phyloP scores from a whole-genome alignment of 2,888 invertebrate genomes.

The Melipona beecheii region DNA sequence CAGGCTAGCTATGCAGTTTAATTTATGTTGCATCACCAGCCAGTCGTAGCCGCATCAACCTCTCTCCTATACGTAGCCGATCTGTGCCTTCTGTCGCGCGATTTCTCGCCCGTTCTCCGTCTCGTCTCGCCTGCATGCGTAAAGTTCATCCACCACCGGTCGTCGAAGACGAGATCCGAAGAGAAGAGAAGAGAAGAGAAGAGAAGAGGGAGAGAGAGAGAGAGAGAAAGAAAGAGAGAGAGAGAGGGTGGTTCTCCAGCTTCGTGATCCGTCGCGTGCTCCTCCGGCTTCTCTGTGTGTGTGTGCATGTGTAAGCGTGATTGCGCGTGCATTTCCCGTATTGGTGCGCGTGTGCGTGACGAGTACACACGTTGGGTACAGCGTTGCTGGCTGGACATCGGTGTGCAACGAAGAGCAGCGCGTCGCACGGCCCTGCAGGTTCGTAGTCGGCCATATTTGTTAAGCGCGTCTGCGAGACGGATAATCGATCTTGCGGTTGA shows the following conservation, averaged over 20 bases:
- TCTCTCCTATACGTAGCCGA: slow-evolving; percentile 43
- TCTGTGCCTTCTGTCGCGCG: slow-evolving; percentile 21
- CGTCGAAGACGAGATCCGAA: not conserved
- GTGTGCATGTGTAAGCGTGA: slow-evolving; percentile 1
- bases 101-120: slow-evolving; percentile 1
- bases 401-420: slow-evolving; percentile 26
- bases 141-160: not conserved
- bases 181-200: not conserved
- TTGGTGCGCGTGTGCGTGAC: slow-evolving; percentile 30
- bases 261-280: slow-evolving; percentile 8
- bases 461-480: slow-evolving; percentile 56
- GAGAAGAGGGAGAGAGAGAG: too few relatives aligned
- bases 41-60: slow-evolving; percentile 76
- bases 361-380: slow-evolving; percentile 13
- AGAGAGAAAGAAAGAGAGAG: too few relatives aligned
- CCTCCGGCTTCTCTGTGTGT: slow-evolving; percentile 2
- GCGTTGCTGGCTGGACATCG: not conserved
- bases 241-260: not conserved
- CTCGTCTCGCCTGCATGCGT: not conserved
- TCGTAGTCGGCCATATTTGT: slow-evolving; percentile 71
- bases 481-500: slow-evolving; percentile 65
- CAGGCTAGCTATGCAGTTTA: slow-evolving; percentile 79
- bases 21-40: slow-evolving; percentile 80
- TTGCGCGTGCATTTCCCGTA: slow-evolving; percentile 16
- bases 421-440: slow-evolving; percentile 48